Percentiles rank a stretch among this genome's conserved stretches.
Evolutionary conservation across 1,140 invertebrate species (phyloP).

Genomic region (Platyscapa corneri): DNA sequence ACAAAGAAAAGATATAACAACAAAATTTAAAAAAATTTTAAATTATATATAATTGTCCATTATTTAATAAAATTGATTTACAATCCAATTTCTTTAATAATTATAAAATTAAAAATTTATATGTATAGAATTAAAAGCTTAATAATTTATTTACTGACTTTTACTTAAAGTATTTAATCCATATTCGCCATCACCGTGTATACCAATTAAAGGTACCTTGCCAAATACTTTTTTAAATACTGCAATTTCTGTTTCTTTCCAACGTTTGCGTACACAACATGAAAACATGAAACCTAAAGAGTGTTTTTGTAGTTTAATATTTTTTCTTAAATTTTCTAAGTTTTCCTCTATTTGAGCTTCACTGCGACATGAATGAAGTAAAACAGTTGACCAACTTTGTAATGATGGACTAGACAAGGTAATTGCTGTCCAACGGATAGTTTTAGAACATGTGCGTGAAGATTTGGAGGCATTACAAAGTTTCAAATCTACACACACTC

Average conservation of each 20-base stretch:
- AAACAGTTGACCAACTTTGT: slow-evolving; percentile 66
- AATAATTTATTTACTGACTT: slow-evolving; percentile 55
- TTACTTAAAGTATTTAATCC: slow-evolving; percentile 67
- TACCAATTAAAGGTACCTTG: slow-evolving; percentile 76
- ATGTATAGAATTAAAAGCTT: not conserved
- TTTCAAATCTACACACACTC: slow-evolving; percentile 55
- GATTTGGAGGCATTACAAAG: slow-evolving; percentile 51
- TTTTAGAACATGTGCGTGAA: slow-evolving; percentile 41
- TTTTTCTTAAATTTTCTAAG: slow-evolving; percentile 57
- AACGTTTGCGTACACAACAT: slow-evolving; percentile 74
- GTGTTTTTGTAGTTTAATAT: slow-evolving; percentile 64
- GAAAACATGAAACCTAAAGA: slow-evolving; percentile 78
- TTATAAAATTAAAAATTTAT: too few species aligned
- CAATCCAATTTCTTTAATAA: not conserved
- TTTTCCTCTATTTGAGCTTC: slow-evolving; percentile 58
- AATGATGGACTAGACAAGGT: slow-evolving; percentile 62
- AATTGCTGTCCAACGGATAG: slow-evolving; percentile 56
- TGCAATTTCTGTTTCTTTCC: slow-evolving; percentile 75
- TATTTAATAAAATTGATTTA: not conserved
- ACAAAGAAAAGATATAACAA: not conserved
- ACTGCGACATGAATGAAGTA: slow-evolving; percentile 55
- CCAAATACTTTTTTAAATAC: slow-evolving; percentile 78
- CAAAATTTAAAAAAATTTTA: not conserved
- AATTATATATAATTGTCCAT: not conserved
- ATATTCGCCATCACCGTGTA: slow-evolving; percentile 79